Evolutionary conservation across 2,113 vertebrate genomes (phyloP).

Genomic region (Dasyurus viverrinus): DNA sequence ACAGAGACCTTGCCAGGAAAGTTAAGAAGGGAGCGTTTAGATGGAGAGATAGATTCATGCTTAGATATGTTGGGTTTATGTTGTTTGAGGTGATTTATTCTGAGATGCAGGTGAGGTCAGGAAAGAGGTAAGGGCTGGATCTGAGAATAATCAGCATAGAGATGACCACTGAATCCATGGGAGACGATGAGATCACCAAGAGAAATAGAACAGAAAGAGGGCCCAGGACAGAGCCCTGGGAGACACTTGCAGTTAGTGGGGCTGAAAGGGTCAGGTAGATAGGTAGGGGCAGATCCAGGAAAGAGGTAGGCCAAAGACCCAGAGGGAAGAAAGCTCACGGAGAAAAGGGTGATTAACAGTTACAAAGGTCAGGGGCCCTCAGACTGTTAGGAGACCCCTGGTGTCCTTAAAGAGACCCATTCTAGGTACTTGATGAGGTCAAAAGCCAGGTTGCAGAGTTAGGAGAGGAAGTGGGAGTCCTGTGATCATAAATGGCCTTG

Average conservation of each 20-base stretch:
- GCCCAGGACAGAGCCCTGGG: neutral
- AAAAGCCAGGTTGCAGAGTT: neutral
- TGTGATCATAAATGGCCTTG: neutral
- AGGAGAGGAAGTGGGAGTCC: too few relatives aligned
- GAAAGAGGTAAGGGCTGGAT: neutral
- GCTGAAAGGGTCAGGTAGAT: neutral
- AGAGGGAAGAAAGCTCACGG: neutral
- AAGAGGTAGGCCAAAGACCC: neutral
- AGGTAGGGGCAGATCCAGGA: neutral
- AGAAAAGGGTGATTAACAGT: neutral
- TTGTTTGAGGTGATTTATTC: neutral
- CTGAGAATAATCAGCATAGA: neutral
- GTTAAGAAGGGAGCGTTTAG: neutral
- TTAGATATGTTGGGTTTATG: neutral
- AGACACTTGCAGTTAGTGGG: neutral
- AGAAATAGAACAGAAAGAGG: neutral
- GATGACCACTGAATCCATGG: neutral
- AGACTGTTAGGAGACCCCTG: neutral
- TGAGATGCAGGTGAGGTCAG: neutral
- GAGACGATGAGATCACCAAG: neutral
- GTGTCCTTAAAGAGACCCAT: neutral
- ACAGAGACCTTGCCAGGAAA: neutral
- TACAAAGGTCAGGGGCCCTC: neutral
- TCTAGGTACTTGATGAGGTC: neutral
- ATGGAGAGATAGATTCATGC: neutral